phyloP scores from a whole-genome alignment of 2,797 vertebrate species.

The Pseudochirops corinnae region DNA sequence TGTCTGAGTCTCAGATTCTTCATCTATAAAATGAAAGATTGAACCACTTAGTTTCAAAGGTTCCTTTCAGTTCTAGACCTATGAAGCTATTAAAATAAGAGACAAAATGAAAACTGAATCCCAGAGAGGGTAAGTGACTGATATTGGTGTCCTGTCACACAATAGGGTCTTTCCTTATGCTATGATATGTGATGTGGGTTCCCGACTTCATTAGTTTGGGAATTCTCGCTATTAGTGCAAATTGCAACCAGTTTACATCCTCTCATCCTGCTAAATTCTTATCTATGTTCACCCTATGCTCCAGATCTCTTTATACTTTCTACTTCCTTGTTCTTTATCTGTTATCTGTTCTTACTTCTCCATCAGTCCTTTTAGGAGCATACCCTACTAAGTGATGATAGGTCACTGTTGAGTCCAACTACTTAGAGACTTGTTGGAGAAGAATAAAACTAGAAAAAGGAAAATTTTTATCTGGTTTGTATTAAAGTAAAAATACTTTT shows the following conservation, averaged over 20 bases:
- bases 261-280: not conserved
- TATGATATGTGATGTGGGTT: not conserved
- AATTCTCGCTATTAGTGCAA: not conserved
- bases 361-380: not conserved
- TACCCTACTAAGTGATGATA: not conserved
- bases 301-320: not conserved
- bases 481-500: slow-evolving; percentile 34
- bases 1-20: not conserved
- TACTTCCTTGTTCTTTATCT: not conserved
- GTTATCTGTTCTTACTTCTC: not conserved
- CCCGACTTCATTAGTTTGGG: not conserved
- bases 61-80: not conserved
- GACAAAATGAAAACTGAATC: not conserved
- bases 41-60: not conserved
- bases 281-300: not conserved
- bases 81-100: not conserved
- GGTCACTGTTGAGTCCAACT: not conserved
- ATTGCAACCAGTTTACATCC: not conserved
- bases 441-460: slow-evolving; percentile 18
- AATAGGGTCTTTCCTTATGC: not conserved
- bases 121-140: not conserved
- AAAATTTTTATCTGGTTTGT: slow-evolving; percentile 37
- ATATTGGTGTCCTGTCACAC: not conserved
- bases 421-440: not conserved
- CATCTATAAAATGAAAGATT: not conserved